Evolutionary conservation across 1,140 invertebrate species (phyloP), one percentile per base, ranked within the genome.

Genomic region (Camponotus floridanus): DNA sequence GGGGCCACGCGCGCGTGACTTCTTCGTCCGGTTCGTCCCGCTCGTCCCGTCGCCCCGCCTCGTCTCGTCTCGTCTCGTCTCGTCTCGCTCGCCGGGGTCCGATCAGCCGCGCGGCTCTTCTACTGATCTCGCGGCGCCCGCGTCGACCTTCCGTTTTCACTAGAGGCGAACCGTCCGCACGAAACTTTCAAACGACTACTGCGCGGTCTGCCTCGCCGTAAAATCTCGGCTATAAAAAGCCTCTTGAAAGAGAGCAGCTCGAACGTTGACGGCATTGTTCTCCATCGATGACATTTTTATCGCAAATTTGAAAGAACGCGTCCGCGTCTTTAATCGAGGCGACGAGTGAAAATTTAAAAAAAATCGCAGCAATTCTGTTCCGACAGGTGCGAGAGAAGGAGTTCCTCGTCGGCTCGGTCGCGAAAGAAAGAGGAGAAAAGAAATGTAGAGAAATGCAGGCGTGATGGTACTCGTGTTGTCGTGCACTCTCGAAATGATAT

Each of bases 81-180:
- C 45, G 11, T 5, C 59, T 59, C 42, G 21, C 6, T 36, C 51
- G 48, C 6, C 64, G 26, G 9, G 18, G 92, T 90, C 90, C 73
- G 90, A 89, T 67, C 87, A 86, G 48, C 67, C 91, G 86, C 86
- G 88, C 84, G 90, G 71, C 67, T 87, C 33, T 61, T 90, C 71
- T 33, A 92, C 91, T 91, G 57, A 11, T 61, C 45, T 87, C 45
- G 73, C 71, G 45, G 26, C 26, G 26, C 26, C 26, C 26, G 26
- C 26, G 26, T 26, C 61, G 33, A 48, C 39, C 64, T 57, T 70
- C 31, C 57, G 68, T 55, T 55, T 57, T 2, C 8, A 1, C 36
- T 31, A 39, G 36, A 39, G 36, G 45, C 65, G 64, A 64, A 51
- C 48, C 26, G 6, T 2, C 21, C 8, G 31, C 57, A 13, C 39